Evolutionary conservation across 2,113 vertebrate genomes (phyloP).

Genomic region (Paratilapia polleni): DNA sequence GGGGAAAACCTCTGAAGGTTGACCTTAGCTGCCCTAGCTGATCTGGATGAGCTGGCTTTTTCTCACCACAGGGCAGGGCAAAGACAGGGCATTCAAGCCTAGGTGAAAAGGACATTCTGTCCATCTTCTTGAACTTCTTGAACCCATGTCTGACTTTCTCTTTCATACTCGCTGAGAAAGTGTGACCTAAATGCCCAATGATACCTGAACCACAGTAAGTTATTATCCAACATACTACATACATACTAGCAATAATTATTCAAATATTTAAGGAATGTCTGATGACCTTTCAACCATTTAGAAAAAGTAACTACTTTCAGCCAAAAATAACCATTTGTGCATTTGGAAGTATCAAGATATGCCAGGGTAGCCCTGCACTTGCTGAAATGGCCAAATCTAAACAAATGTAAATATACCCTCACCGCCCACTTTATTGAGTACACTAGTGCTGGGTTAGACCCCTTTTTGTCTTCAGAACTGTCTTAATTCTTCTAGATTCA

Average conservation of each 20-base stretch:
- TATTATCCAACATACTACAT: neutral
- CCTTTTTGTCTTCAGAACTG: neutral
- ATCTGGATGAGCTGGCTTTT: neutral
- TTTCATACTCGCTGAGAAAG: neutral
- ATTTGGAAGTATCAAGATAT: neutral
- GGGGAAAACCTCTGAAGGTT: neutral
- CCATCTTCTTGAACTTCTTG: neutral
- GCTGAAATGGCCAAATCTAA: neutral
- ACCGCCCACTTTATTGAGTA: neutral
- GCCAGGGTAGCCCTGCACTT: neutral
- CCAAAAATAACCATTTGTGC: neutral
- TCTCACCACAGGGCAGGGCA: conserved; percentile 5
- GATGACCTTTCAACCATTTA: neutral
- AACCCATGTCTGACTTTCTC: neutral
- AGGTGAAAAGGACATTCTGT: neutral
- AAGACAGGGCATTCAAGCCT: neutral
- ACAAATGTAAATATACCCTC: neutral
- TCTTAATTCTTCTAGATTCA: neutral
- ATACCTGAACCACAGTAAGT: neutral
- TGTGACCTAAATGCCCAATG: neutral
- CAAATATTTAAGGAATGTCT: neutral
- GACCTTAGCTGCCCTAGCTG: conserved; percentile 11
- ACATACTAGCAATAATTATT: neutral
- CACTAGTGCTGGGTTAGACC: neutral
- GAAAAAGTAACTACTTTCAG: neutral